phyloP scores from a whole-genome alignment of 2,113 vertebrate genomes.

The Brachypteracias leptosomus region DNA sequence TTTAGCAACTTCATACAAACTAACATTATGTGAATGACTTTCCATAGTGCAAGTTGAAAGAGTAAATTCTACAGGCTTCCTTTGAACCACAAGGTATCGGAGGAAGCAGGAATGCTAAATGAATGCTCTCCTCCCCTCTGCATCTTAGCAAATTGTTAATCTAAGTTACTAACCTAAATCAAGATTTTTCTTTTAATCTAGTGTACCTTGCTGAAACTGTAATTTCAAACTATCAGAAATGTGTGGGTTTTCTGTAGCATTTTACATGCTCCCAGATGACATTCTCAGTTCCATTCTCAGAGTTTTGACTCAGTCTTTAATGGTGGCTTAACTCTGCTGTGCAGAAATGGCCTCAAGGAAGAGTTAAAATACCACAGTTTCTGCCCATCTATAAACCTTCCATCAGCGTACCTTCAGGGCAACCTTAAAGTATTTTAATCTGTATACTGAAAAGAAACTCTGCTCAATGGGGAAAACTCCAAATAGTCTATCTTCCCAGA shows the following conservation, averaged over 20 bases:
- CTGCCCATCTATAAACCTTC: not conserved
- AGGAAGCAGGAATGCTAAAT: not conserved
- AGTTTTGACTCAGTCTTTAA: not conserved
- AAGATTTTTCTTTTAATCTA: not conserved
- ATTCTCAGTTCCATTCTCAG: not conserved
- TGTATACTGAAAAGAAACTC: not conserved
- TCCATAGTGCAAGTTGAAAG: not conserved
- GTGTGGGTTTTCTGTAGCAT: not conserved
- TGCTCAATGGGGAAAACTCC: not conserved
- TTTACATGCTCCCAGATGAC: not conserved
- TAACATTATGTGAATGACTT: not conserved
- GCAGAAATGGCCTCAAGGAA: not conserved
- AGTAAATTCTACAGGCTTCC: not conserved
- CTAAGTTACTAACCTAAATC: not conserved
- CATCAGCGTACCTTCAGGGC: not conserved
- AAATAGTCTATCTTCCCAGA: not conserved
- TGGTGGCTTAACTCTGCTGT: not conserved
- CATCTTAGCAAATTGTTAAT: not conserved
- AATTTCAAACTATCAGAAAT: not conserved
- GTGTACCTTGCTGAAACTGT: not conserved
- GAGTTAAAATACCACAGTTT: not conserved
- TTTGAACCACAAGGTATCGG: not conserved
- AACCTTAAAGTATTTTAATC: not conserved
- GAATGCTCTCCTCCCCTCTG: not conserved
- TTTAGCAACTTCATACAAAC: not conserved